Percentiles rank a stretch among this genome's conserved stretches.
These are phyloP conservation scores for Polietes domitor DNA, from an alignment of 2,888 invertebrate genomes.

Conservation along the genomic window DNA sequence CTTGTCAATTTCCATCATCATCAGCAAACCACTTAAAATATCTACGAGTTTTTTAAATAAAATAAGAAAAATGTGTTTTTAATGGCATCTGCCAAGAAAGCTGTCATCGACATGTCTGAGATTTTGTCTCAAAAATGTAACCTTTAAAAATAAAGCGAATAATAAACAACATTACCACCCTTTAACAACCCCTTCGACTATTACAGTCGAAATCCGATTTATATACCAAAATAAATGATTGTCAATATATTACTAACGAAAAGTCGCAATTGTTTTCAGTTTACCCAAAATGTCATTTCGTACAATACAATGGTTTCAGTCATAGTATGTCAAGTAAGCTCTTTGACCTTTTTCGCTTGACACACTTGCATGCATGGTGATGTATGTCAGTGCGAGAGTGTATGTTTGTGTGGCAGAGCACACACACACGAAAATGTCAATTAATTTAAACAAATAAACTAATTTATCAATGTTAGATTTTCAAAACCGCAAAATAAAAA, in stretches of 20 bases:
- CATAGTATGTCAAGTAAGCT: constrained; percentile 8
- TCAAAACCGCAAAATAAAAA: background rate
- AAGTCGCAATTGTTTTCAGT: background rate
- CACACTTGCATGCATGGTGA: background rate
- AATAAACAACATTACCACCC: too few relatives aligned
- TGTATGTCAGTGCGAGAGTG: background rate
- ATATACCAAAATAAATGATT: background rate
- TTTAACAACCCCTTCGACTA: too few relatives aligned
- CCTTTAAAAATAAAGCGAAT: too few relatives aligned
- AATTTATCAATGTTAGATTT: constrained; percentile 24
- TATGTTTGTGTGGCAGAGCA: background rate
- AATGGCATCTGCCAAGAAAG: too few relatives aligned
- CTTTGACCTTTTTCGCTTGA: background rate
- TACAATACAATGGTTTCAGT: background rate
- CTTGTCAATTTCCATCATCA: too few relatives aligned
- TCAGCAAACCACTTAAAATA: too few relatives aligned
- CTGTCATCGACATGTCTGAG: too few relatives aligned
- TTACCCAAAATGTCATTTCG: background rate
- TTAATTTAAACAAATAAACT: constrained; percentile 23
- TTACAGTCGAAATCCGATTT: background rate
- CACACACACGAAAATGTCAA: background rate
- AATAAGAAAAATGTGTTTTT: too few relatives aligned
- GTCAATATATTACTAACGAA: background rate
- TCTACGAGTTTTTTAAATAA: too few relatives aligned
- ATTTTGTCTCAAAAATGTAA: too few relatives aligned